A percentile compares a stretch with the other conserved stretches of the same genome.
These are phyloP conservation scores for Melinopterus prodromus DNA, from an alignment of 2,888 invertebrate genomes.

Conservation along the genomic window DNA sequence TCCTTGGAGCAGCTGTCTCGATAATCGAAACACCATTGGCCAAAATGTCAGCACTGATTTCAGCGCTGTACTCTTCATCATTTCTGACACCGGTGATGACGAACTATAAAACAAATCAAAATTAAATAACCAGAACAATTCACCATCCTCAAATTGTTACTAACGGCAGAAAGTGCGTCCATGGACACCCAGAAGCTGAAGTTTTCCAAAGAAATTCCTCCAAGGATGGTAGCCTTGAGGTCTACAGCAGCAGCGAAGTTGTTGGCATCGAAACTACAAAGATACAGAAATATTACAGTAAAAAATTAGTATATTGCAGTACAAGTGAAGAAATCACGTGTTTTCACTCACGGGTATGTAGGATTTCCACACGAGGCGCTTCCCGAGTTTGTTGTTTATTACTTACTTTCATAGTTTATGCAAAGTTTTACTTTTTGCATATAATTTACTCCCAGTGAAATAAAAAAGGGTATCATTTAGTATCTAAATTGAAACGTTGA, in stretches of 20 bases:
- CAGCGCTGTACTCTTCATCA: conserved; percentile 31
- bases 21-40: conserved; percentile 20
- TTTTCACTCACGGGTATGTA: too few relatives aligned
- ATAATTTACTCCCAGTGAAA: too few relatives aligned
- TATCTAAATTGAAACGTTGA: too few relatives aligned
- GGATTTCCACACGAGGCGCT: too few relatives aligned
- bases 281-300: too few relatives aligned
- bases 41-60: conserved; percentile 18
- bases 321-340: too few relatives aligned
- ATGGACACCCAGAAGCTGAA: conserved; percentile 22
- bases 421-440: too few relatives aligned
- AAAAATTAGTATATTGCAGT: too few relatives aligned
- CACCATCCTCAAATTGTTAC: not conserved
- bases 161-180: conserved; percentile 29
- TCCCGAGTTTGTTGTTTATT: too few relatives aligned
- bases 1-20: conserved; percentile 9
- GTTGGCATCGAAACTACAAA: conserved; percentile 19
- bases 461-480: too few relatives aligned
- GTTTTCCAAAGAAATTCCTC: conserved; percentile 23
- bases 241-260: conserved; percentile 21
- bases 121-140: not conserved
- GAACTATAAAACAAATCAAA: conserved; percentile 16
- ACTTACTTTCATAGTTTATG: too few relatives aligned
- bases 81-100: conserved; percentile 26
- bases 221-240: conserved; percentile 25